Conservation (phyloP, 2,888 invertebrate genomes). For the Hydrotaea diabolus region DNA sequence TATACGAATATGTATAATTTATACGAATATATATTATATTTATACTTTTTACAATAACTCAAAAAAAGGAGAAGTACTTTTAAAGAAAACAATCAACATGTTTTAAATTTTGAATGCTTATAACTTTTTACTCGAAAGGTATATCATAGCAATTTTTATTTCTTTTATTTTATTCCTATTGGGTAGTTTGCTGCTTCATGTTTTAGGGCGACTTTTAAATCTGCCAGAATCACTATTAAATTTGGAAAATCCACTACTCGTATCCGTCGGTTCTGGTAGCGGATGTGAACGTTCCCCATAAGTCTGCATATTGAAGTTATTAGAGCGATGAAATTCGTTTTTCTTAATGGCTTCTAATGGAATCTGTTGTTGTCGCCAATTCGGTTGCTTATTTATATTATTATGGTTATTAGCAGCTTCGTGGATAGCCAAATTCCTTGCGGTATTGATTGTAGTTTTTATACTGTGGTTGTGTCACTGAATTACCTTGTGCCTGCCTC, state of each 20-base stretch:
- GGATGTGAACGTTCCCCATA: constrained; percentile 25
- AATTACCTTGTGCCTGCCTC: constrained; percentile 15
- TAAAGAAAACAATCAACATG: too few species aligned
- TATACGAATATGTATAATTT: too few species aligned
- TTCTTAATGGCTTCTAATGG: neutral
- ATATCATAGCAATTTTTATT: too few species aligned
- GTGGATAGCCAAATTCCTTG: too few species aligned
- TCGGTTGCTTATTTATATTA: neutral
- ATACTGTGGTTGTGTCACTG: neutral
- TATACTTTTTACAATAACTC: too few species aligned
- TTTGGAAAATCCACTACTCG: constrained; percentile 30
- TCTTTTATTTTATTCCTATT: constrained; percentile 16
- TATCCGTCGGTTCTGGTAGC: constrained; percentile 39
- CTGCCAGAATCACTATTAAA: constrained; percentile 13
- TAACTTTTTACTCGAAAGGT: too few species aligned
- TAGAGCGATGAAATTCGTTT: neutral
- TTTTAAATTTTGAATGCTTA: too few species aligned
- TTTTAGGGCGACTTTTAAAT: constrained; percentile 7
- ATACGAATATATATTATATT: too few species aligned
- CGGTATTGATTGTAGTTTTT: too few species aligned
- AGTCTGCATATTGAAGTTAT: neutral
- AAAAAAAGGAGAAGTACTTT: too few species aligned
- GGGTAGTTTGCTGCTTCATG: neutral
- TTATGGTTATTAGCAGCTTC: too few species aligned
- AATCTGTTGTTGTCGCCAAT: neutral